phyloP scores from a whole-genome alignment of 1,140 invertebrate species.

The Aphelenchoides besseyi region DNA sequence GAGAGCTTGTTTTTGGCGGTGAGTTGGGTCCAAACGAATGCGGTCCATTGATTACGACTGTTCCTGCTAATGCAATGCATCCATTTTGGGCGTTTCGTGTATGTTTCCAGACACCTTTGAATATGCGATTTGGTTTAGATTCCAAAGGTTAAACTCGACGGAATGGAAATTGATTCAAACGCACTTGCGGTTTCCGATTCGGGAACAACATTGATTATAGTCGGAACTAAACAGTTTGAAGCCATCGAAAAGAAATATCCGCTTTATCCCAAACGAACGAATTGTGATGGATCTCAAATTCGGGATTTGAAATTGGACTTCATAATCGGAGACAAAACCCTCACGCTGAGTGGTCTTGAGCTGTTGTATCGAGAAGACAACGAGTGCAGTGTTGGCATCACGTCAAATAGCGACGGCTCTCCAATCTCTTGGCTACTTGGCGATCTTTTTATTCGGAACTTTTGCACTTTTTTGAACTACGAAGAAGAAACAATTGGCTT shows the following conservation, averaged over 20 bases:
- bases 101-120: neutral
- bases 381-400: neutral
- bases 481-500: neutral
- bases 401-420: neutral
- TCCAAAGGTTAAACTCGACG: neutral
- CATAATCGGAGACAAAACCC: neutral
- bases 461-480: neutral
- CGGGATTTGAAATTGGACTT: neutral
- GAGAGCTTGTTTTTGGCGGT: neutral
- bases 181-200: neutral
- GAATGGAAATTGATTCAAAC: neutral
- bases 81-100: neutral
- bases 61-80: neutral
- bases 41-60: neutral
- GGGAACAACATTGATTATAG: neutral
- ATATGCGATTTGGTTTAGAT: neutral
- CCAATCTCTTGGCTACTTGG: neutral
- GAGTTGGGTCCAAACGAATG: neutral
- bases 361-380: neutral
- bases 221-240: neutral
- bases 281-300: neutral
- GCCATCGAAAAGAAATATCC: neutral
- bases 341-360: neutral
- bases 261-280: neutral
- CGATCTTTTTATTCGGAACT: neutral